Evolutionary conservation across 2,888 invertebrate genomes (phyloP).

Genomic region (Timandra comae): DNA sequence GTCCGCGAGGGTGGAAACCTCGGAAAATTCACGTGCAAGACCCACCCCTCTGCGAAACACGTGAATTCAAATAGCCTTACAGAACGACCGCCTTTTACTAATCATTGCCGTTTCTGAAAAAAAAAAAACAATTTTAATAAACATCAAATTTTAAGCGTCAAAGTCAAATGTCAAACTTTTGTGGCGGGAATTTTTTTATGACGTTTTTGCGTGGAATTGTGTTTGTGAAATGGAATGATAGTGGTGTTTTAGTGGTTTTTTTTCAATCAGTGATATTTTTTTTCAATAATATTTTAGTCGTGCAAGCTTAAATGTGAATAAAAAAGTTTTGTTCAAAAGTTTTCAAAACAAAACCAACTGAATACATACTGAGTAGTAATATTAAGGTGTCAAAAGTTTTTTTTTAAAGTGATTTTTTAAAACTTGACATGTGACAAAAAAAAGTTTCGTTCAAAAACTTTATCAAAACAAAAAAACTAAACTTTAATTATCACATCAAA

Average conservation of each 20-base stretch:
- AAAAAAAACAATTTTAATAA: constrained; percentile 48
- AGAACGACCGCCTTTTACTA: constrained; percentile 64
- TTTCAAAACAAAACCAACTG: too few species aligned
- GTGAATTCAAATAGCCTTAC: constrained; percentile 71
- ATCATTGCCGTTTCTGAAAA: constrained; percentile 65
- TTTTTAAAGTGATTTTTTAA: background rate
- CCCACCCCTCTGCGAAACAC: constrained; percentile 68
- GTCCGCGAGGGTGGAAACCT: constrained; percentile 76
- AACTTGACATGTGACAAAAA: too few species aligned
- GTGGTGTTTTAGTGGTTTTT: too few species aligned
- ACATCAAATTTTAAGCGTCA: constrained; percentile 41
- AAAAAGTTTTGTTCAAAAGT: too few species aligned
- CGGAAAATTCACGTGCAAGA: constrained; percentile 74
- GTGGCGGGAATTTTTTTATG: background rate
- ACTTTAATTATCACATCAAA: background rate
- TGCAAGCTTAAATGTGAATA: too few species aligned
- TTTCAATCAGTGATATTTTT: too few species aligned
- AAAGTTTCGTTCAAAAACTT: too few species aligned
- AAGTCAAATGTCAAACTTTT: constrained; percentile 8
- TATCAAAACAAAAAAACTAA: background rate
- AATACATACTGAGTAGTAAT: too few species aligned
- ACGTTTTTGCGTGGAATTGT: background rate
- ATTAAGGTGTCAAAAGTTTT: background rate
- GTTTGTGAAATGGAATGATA: too few species aligned
- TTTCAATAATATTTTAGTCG: too few species aligned